Evolutionary conservation across 1,140 invertebrate species (phyloP).

Genomic region (Euura lappo): DNA sequence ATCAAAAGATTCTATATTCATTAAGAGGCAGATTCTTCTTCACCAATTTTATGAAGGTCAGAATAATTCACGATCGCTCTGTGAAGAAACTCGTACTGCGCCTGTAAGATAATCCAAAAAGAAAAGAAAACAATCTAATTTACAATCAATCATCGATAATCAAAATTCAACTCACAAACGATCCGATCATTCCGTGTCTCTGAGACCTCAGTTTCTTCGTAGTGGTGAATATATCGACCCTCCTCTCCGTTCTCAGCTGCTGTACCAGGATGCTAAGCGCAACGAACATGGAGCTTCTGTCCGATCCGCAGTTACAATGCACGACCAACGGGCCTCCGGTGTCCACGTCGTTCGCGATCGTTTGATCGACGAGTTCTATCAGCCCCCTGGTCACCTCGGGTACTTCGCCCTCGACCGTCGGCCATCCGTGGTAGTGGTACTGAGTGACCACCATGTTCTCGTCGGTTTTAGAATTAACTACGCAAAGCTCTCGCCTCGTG

Average conservation of each 20-base stretch:
- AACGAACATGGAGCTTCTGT: constrained; percentile 88
- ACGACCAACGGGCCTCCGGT: constrained; percentile 73
- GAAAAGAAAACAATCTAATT: not conserved
- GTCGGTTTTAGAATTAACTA: constrained; percentile 76
- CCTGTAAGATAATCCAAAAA: constrained; percentile 64
- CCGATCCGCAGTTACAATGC: constrained; percentile 85
- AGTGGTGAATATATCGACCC: constrained; percentile 85
- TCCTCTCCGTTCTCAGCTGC: constrained; percentile 80
- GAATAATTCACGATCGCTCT: constrained; percentile 89
- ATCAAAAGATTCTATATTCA: constrained; percentile 20
- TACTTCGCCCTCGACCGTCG: constrained; percentile 84
- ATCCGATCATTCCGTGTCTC: constrained; percentile 81
- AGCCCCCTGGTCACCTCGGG: constrained; percentile 84
- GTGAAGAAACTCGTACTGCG: constrained; percentile 91
- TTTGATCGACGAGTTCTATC: constrained; percentile 80
- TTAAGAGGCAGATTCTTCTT: constrained; percentile 58
- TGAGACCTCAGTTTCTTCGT: constrained; percentile 84
- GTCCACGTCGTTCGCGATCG: constrained; percentile 62
- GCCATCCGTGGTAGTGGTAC: constrained; percentile 90
- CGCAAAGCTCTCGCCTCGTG: constrained; percentile 80
- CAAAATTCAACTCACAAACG: constrained; percentile 71
- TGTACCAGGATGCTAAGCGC: constrained; percentile 84
- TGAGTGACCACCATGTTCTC: constrained; percentile 79
- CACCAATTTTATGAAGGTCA: constrained; percentile 78
- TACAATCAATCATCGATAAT: constrained; percentile 3